Evolutionary conservation across 2,113 vertebrate species (phyloP).

Genomic region (Centropus bengalensis): DNA sequence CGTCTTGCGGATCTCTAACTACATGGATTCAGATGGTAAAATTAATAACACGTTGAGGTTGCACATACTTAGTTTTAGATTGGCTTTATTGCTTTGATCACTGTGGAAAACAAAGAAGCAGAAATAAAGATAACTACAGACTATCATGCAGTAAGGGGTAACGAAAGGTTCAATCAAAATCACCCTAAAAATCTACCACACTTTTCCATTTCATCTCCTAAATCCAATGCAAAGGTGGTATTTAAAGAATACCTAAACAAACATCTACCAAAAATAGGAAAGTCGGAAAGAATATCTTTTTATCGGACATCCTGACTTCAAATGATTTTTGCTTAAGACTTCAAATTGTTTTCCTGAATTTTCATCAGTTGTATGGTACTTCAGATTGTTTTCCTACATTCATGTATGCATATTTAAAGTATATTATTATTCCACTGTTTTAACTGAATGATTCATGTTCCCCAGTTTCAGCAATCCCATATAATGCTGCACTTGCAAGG

Average conservation of each 20-base stretch:
- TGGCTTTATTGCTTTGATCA: background rate
- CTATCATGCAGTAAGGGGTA: background rate
- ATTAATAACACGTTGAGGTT: background rate
- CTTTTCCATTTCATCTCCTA: background rate
- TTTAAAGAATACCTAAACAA: background rate
- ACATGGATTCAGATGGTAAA: background rate
- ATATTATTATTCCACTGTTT: background rate
- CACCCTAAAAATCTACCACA: background rate
- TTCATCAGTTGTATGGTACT: background rate
- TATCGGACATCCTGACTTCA: background rate
- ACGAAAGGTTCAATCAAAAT: background rate
- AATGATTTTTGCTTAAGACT: background rate
- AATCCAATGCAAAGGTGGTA: background rate
- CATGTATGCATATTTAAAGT: background rate
- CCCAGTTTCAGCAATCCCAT: background rate
- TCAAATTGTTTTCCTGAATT: background rate
- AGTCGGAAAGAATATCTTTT: background rate
- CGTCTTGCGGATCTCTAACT: background rate
- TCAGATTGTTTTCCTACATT: background rate
- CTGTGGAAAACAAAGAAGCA: background rate
- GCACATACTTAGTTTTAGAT: background rate
- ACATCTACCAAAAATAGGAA: background rate
- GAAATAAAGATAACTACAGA: background rate
- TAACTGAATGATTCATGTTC: background rate
- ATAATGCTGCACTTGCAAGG: background rate